Percentiles rank a stretch among this genome's conserved stretches.
phyloP scores from a whole-genome alignment of 2,888 invertebrate genomes.

The Scotopteryx bipunctaria region DNA sequence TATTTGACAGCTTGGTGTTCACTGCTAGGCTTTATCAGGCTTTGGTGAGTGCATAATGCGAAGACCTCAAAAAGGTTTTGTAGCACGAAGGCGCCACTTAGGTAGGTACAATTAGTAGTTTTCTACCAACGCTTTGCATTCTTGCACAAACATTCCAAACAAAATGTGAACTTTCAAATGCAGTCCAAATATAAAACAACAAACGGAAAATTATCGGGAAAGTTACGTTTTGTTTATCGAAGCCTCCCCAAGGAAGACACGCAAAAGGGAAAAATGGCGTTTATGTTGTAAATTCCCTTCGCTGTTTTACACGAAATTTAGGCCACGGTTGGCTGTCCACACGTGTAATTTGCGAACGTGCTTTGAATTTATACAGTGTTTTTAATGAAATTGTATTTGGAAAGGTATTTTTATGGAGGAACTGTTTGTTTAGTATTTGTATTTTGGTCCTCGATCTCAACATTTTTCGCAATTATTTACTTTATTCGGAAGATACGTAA shows the following conservation, averaged over 20 bases:
- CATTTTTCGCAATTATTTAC: slow-evolving; percentile 7
- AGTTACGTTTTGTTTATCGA: slow-evolving; percentile 64
- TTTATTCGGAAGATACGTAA: neutral
- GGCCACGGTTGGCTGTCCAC: slow-evolving; percentile 38
- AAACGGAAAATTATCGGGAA: slow-evolving; percentile 56
- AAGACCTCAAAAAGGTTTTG: neutral
- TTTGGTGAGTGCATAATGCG: too few species aligned
- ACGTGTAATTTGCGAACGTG: slow-evolving; percentile 43
- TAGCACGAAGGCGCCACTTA: neutral
- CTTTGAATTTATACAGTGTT: slow-evolving; percentile 32
- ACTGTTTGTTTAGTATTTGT: slow-evolving; percentile 7
- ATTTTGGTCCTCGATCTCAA: slow-evolving; percentile 13
- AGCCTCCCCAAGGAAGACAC: slow-evolving; percentile 44
- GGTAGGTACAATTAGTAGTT: neutral
- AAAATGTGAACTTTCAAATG: slow-evolving; percentile 7
- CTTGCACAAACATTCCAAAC: neutral
- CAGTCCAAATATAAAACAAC: slow-evolving; percentile 12
- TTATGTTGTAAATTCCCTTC: slow-evolving; percentile 37
- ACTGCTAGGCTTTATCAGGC: too few species aligned
- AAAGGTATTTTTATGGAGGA: slow-evolving; percentile 14
- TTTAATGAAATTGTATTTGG: slow-evolving; percentile 40
- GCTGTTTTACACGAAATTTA: slow-evolving; percentile 37
- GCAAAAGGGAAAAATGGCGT: slow-evolving; percentile 43
- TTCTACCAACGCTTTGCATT: neutral
- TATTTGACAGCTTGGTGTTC: too few species aligned